phyloP scores from a whole-genome alignment of 2,888 invertebrate species.

The Euplagia quadripunctaria region DNA sequence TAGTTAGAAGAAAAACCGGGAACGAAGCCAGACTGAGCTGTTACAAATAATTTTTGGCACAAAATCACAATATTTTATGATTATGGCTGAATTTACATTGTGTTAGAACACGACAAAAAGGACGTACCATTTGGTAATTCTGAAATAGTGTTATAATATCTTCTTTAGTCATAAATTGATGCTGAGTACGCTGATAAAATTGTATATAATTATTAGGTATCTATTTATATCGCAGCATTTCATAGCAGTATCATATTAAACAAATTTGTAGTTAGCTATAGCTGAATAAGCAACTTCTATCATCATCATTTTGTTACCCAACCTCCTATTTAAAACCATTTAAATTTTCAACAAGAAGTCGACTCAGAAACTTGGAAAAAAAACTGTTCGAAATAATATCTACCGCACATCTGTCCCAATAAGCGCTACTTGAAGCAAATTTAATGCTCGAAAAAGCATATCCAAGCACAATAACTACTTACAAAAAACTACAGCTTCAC shows the following conservation, averaged over 20 bases:
- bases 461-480: conserved; percentile 42
- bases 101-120: background rate
- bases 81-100: background rate
- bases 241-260: background rate
- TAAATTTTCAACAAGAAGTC: background rate
- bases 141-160: background rate
- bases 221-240: background rate
- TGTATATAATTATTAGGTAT: too few species aligned
- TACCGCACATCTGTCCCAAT: conserved; percentile 59
- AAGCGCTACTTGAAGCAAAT: conserved; percentile 75
- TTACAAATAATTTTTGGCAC: background rate
- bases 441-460: conserved; percentile 71
- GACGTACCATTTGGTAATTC: background rate
- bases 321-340: background rate
- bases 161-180: too few species aligned
- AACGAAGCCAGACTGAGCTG: background rate
- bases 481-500: conserved; percentile 37
- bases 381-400: conserved; percentile 21
- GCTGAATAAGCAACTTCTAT: background rate
- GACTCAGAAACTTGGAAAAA: background rate
- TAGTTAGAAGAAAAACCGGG: background rate
- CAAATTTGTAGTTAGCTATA: background rate
- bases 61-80: background rate
- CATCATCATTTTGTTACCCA: background rate
- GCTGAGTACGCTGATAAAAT: too few species aligned